Evolutionary conservation across 2,888 invertebrate genomes (phyloP), one percentile per base, ranked within the genome.

Genomic region (Phyto melanocephala): DNA sequence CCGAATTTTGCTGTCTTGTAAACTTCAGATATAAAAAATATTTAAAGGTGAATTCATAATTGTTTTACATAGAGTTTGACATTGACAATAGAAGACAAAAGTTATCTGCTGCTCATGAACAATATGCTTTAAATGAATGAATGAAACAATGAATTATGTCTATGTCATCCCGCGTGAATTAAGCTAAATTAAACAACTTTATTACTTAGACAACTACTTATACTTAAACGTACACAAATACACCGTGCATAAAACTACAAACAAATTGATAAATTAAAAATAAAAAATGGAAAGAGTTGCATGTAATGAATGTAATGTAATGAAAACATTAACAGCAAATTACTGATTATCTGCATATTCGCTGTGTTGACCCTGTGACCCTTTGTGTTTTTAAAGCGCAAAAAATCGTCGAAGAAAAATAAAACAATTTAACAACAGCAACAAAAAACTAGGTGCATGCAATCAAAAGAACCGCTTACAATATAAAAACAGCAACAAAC

Each of bases 311-410:
- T 70, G 77, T 77, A 65, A 54, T 33, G 52, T 72, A 82, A 82
- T 82, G 71, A 79, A 82, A 82, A 79, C 82, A 82, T 79, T 82
- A 82, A 60, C 60, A 62, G 33, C 65, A 71, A 67, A 79, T 79
- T 79, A 67, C 75, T 79, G 79, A 82, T 82, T 82, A 82, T 82
- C 81, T 79, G 81, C 45, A 75, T 71, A 79, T 75, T 82, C 60
- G 78, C 78, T 82, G 78, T 76, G 60, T 37, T 37, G 54, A 82
- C 68, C 82, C 60, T 79, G 60, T 82, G 79, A 79, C 79, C 75
- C 67, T 40, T 67, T 52, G 40, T 65, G 13, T 45, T 67, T 67
- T 79, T 54, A 52, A 28, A 67, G 58, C 54, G 40, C 58, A 54
- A 37, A 74, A 62, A 70, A 70, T 37, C 70, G 24, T 37, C 47